Evolutionary conservation across 2,797 vertebrate species (phyloP).

Genomic region (Sebastiscus tertius): DNA sequence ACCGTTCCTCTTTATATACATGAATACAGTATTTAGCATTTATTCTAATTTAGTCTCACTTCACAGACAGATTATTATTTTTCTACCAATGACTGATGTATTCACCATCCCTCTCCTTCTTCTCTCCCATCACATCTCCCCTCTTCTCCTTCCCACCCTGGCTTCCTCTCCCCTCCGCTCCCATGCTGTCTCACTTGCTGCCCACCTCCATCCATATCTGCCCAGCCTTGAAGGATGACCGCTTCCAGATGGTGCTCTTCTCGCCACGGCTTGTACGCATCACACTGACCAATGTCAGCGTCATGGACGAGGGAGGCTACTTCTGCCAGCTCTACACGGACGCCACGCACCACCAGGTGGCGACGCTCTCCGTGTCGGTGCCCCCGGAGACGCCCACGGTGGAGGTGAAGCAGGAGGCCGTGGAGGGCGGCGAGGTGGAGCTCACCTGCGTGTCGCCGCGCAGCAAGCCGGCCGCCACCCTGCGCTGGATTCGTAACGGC

Average conservation of each 20-base stretch:
- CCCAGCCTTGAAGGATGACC: conserved; percentile 91
- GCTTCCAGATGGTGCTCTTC: conserved; percentile 93
- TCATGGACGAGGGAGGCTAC: conserved; percentile 92
- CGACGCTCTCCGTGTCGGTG: conserved; percentile 87
- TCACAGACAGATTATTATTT: neutral
- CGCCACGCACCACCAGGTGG: conserved; percentile 92
- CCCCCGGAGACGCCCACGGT: conserved; percentile 88
- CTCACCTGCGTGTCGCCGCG: conserved; percentile 88
- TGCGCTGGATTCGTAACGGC: conserved; percentile 90
- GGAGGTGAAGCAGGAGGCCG: conserved; percentile 89
- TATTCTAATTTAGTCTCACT: neutral
- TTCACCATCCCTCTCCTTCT: neutral
- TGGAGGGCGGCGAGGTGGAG: conserved; percentile 90
- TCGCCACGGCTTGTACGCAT: conserved; percentile 88
- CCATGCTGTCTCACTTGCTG: neutral
- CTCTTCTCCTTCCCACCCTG: neutral
- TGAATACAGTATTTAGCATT: neutral
- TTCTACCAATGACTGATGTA: neutral
- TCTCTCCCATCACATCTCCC: neutral
- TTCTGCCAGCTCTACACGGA: conserved; percentile 96
- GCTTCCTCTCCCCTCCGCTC: neutral
- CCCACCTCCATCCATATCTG: neutral
- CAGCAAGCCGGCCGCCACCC: conserved; percentile 88
- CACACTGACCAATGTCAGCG: conserved; percentile 87
- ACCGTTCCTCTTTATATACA: neutral